phyloP scores from a whole-genome alignment of 2,797 vertebrate genomes.

The Sus cebifrons region DNA sequence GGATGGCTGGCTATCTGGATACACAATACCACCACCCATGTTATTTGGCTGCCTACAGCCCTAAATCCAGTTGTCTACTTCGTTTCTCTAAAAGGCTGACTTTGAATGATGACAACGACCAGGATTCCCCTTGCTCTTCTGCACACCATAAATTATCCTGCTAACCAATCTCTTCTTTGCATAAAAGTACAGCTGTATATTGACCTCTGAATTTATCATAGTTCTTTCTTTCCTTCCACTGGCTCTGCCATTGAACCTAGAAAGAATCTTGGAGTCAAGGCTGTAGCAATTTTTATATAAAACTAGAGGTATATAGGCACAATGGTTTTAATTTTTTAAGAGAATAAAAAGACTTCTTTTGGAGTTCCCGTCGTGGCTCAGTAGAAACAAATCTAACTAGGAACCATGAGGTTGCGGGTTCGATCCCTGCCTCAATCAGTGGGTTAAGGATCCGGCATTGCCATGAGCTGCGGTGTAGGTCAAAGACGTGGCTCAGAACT shows the following conservation, averaged over 20 bases:
- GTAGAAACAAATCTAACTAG: too few relatives aligned
- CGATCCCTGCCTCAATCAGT: too few relatives aligned
- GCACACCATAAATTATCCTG: not conserved
- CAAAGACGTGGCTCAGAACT: too few relatives aligned
- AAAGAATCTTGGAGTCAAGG: not conserved
- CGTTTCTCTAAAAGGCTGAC: not conserved
- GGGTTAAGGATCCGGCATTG: too few relatives aligned
- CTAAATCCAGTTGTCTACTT: not conserved
- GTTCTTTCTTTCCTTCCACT: not conserved
- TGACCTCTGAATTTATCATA: not conserved
- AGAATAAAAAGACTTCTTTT: not conserved
- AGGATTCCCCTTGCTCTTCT: conserved; percentile 18
- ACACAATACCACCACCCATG: not conserved
- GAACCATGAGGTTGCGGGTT: too few relatives aligned
- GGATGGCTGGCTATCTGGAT: not conserved
- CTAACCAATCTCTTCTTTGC: not conserved
- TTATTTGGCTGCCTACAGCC: not conserved
- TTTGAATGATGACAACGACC: not conserved
- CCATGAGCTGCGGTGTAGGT: too few relatives aligned
- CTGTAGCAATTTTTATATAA: not conserved
- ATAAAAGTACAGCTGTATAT: not conserved
- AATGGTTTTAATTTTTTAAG: conserved; percentile 34
- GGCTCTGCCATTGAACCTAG: not conserved
- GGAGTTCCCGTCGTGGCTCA: too few relatives aligned
- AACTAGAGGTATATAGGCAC: not conserved